phyloP scores from a whole-genome alignment of 2,888 invertebrate genomes.

The Drosophila putrida region DNA sequence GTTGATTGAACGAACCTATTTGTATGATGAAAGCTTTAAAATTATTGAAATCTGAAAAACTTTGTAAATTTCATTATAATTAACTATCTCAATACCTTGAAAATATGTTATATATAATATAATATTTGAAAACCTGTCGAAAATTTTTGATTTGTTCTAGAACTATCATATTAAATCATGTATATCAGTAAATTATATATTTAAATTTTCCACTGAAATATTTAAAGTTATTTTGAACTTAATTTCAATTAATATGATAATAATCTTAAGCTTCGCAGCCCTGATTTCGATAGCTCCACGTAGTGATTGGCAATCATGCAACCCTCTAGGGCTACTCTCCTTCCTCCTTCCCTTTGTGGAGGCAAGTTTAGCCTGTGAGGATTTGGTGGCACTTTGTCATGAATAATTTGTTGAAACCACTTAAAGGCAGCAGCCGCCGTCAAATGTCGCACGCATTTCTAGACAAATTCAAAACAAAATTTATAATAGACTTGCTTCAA shows the following conservation, averaged over 20 bases:
- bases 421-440: conserved; percentile 64
- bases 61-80: too few relatives aligned
- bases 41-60: too few relatives aligned
- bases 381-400: conserved; percentile 64
- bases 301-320: conserved; percentile 38
- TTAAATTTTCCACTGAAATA: too few relatives aligned
- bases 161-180: too few relatives aligned
- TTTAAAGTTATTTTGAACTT: neutral
- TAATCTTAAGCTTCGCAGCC: conserved; percentile 9
- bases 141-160: too few relatives aligned
- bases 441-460: conserved; percentile 70
- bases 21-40: too few relatives aligned
- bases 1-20: too few relatives aligned
- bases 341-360: neutral
- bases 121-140: too few relatives aligned
- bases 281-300: conserved; percentile 9
- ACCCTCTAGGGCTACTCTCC: conserved; percentile 9
- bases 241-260: neutral
- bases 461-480: conserved; percentile 76
- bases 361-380: conserved; percentile 12
- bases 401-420: conserved; percentile 78
- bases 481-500: conserved; percentile 69
- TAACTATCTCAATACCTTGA: too few relatives aligned
- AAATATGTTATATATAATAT: too few relatives aligned
- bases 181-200: too few relatives aligned